phyloP scores from a whole-genome alignment of 2,888 invertebrate species.

The Lithophane ornitopus region DNA sequence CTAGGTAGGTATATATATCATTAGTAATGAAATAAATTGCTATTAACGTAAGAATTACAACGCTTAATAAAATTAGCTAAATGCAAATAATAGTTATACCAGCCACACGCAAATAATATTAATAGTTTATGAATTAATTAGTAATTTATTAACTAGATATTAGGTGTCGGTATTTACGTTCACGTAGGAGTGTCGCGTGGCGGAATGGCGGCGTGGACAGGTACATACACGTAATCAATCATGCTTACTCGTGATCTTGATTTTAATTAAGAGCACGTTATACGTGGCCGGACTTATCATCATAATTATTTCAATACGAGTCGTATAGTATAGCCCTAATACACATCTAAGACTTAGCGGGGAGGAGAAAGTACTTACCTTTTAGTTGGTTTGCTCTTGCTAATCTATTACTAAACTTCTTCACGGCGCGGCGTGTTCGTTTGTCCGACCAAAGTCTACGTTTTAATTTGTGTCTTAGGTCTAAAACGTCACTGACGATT shows the following conservation, averaged over 20 bases:
- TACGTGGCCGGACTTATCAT: constrained; percentile 29
- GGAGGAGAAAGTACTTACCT: neutral
- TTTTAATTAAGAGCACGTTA: constrained; percentile 42
- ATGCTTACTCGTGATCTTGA: constrained; percentile 51
- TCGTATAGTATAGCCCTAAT: constrained; percentile 8
- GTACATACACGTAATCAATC: constrained; percentile 45
- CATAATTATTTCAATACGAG: constrained; percentile 36
- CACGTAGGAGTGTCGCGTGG: constrained; percentile 30
- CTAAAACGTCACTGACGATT: constrained; percentile 21
- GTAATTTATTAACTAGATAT: constrained; percentile 13
- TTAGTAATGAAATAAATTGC: constrained; percentile 18
- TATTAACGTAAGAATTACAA: neutral
- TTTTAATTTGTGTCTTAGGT: constrained; percentile 11
- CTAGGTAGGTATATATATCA: neutral
- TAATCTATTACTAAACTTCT: neutral
- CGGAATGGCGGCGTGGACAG: constrained; percentile 9
- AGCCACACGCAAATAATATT: constrained; percentile 11
- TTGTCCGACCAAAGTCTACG: constrained; percentile 10
- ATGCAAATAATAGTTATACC: constrained; percentile 2
- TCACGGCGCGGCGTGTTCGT: neutral
- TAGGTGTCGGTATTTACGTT: constrained; percentile 17
- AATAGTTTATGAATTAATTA: constrained; percentile 22
- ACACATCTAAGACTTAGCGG: neutral
- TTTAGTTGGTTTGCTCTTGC: neutral
- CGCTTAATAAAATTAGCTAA: neutral